Evolutionary conservation across 2,888 invertebrate species (phyloP).

Genomic region (Acleris holmiana): DNA sequence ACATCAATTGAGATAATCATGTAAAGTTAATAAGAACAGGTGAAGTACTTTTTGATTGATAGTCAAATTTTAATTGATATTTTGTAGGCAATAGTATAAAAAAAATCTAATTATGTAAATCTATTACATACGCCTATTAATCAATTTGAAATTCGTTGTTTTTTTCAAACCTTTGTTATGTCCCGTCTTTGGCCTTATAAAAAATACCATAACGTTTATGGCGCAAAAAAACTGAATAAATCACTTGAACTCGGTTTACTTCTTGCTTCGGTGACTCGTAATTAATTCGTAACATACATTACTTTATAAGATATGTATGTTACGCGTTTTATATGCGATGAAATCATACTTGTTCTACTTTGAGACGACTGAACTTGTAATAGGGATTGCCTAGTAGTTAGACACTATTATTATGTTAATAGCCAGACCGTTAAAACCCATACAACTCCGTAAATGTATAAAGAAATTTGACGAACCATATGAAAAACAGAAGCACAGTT

Average conservation of each 20-base stretch:
- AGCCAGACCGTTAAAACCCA: not conserved
- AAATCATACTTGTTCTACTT: conserved; percentile 21
- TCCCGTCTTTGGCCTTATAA: not conserved
- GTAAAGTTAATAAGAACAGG: too few relatives aligned
- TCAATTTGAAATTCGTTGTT: too few relatives aligned
- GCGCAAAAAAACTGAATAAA: not conserved
- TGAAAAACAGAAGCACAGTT: not conserved
- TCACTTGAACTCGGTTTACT: conserved; percentile 1
- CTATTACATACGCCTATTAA: too few relatives aligned
- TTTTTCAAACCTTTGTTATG: too few relatives aligned
- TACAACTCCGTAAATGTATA: not conserved
- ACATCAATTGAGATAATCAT: too few relatives aligned
- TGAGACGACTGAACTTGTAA: not conserved
- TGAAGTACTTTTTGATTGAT: too few relatives aligned
- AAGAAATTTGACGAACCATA: not conserved
- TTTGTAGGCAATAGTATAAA: too few relatives aligned
- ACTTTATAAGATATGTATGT: not conserved
- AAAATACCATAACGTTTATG: not conserved
- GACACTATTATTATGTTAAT: not conserved
- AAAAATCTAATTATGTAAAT: too few relatives aligned
- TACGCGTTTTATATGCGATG: conserved; percentile 9
- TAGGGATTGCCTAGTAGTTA: not conserved
- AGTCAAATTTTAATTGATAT: too few relatives aligned
- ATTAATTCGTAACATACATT: conserved; percentile 14
- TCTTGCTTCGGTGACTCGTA: conserved; percentile 2